Evolutionary conservation across 2,113 vertebrate genomes (phyloP).

Genomic region (Gobius niger): DNA sequence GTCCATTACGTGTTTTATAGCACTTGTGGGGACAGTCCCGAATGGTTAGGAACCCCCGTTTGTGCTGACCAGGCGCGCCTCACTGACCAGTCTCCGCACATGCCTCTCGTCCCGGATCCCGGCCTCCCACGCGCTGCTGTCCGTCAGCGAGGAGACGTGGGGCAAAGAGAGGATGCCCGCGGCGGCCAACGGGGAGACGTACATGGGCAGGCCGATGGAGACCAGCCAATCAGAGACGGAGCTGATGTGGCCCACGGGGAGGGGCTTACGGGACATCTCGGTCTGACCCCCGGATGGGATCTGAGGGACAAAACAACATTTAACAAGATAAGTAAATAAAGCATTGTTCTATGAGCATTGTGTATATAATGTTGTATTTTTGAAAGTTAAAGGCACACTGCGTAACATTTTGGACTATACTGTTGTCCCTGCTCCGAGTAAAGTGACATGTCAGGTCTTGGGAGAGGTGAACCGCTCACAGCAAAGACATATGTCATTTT

Average conservation of each 20-base stretch:
- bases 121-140: slow-evolving; percentile 82
- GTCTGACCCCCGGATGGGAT: slow-evolving; percentile 93
- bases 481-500: too few relatives aligned
- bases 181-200: slow-evolving; percentile 76
- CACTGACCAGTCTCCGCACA: slow-evolving; percentile 83
- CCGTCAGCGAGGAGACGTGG: slow-evolving; percentile 85
- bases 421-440: too few relatives aligned
- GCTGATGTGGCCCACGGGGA: slow-evolving; percentile 79
- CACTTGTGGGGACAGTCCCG: neutral
- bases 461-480: too few relatives aligned
- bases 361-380: too few relatives aligned
- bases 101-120: slow-evolving; percentile 90
- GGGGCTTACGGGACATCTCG: slow-evolving; percentile 89
- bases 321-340: neutral
- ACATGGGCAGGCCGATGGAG: slow-evolving; percentile 94
- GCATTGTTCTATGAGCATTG: neutral
- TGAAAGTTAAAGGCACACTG: too few relatives aligned
- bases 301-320: slow-evolving; percentile 60
- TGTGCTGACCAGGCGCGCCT: slow-evolving; percentile 81
- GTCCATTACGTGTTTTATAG: slow-evolving; percentile 30
- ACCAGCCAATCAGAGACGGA: slow-evolving; percentile 90
- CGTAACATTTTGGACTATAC: too few relatives aligned
- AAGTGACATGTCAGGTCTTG: too few relatives aligned
- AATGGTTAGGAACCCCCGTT: slow-evolving; percentile 54
- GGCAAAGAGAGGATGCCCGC: slow-evolving; percentile 85